Percentiles rank a stretch among this genome's conserved stretches.
These are phyloP conservation scores for Cirrhinus molitorella DNA, from an alignment of 2,797 vertebrate genomes.

Conservation along the genomic window DNA sequence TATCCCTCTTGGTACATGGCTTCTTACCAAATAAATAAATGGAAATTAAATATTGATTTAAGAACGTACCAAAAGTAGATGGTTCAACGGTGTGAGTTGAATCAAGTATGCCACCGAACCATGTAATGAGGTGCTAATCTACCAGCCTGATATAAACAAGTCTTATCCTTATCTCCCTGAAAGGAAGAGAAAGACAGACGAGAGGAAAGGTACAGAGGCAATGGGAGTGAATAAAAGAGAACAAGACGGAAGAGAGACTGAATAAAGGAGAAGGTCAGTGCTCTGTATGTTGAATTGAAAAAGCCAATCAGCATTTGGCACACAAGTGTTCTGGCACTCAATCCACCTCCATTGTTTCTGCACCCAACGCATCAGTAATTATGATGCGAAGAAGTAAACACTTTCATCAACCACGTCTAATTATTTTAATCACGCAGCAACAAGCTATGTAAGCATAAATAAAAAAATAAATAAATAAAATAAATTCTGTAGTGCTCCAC, in stretches of 20 bases:
- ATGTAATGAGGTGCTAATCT: not conserved
- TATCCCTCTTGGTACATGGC: not conserved
- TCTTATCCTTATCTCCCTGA: not conserved
- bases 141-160: not conserved
- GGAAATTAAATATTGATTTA: too few species aligned
- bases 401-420: constrained; percentile 7
- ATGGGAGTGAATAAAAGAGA: not conserved
- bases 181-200: not conserved
- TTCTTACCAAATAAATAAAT: not conserved
- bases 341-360: constrained; percentile 26
- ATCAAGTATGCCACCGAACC: not conserved
- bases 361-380: not conserved
- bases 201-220: not conserved
- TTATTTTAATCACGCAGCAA: constrained; percentile 22
- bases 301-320: constrained; percentile 29
- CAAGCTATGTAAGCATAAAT: not conserved
- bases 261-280: constrained; percentile 9
- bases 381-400: constrained; percentile 3
- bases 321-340: constrained; percentile 20
- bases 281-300: constrained; percentile 4
- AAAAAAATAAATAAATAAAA: constrained; percentile 20
- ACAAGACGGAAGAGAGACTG: not conserved
- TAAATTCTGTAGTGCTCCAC: constrained; percentile 16
- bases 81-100: not conserved
- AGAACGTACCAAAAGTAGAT: not conserved